These are phyloP conservation scores for Antheraea pernyi DNA, from an alignment of 1,140 invertebrate genomes.

Conservation along the genomic window DNA sequence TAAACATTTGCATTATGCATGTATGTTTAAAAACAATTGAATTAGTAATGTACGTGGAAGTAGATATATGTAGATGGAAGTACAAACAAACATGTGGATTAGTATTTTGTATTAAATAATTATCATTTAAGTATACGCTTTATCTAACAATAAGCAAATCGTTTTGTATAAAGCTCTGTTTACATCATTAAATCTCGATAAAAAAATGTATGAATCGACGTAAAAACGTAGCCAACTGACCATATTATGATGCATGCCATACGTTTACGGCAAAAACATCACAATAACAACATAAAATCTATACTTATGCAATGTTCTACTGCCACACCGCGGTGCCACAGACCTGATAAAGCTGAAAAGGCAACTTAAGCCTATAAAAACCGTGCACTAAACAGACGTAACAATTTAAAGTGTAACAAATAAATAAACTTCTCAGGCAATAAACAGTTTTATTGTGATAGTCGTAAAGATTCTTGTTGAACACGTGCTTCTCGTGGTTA, in stretches of 20 bases:
- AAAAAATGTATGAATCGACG: slow-evolving; percentile 57
- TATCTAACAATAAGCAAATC: background rate
- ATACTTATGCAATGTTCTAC: slow-evolving; percentile 78
- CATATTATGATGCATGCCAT: slow-evolving; percentile 72
- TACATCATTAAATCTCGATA: slow-evolving; percentile 55
- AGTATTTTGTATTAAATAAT: background rate
- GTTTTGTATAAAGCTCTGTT: slow-evolving; percentile 22
- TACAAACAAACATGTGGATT: background rate
- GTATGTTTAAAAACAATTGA: too few relatives aligned
- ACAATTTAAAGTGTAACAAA: slow-evolving; percentile 69
- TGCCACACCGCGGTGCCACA: slow-evolving; percentile 70
- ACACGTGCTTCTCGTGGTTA: slow-evolving; percentile 62
- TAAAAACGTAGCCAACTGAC: slow-evolving; percentile 67
- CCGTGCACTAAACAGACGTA: slow-evolving; percentile 72
- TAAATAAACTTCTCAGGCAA: slow-evolving; percentile 71
- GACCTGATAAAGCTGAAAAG: slow-evolving; percentile 78
- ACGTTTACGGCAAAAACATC: slow-evolving; percentile 72
- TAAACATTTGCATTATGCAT: too few relatives aligned
- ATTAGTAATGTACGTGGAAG: too few relatives aligned
- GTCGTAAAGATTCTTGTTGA: slow-evolving; percentile 72
- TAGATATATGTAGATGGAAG: too few relatives aligned
- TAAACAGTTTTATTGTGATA: slow-evolving; percentile 71
- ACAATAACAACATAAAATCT: slow-evolving; percentile 77
- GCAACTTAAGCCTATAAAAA: slow-evolving; percentile 78
- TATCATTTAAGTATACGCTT: background rate